Percentiles rank a stretch among this genome's conserved stretches.
Conservation (phyloP, 2,113 vertebrate genomes). For the Charina bottae region DNA sequence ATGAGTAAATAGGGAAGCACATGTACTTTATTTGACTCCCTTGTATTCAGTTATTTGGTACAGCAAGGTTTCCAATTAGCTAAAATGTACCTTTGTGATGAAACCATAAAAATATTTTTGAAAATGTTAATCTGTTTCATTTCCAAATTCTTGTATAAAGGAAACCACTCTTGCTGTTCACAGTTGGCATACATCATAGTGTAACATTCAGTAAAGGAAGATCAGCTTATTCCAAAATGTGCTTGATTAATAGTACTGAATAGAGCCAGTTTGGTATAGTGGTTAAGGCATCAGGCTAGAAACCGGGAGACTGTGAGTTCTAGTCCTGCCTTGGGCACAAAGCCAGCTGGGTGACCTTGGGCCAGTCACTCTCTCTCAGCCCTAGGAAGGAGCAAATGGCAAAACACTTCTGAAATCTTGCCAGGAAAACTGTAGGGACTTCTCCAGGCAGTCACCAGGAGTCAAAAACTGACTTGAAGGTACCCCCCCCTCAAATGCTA, state of each 20-base stretch:
- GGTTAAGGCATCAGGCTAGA: too few relatives aligned
- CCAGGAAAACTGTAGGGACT: neutral
- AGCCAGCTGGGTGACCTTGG: too few relatives aligned
- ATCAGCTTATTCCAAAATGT: neutral
- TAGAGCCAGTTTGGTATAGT: too few relatives aligned
- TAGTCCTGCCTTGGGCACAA: too few relatives aligned
- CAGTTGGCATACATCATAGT: neutral
- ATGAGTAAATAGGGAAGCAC: neutral
- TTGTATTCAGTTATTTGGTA: neutral
- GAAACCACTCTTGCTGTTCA: neutral
- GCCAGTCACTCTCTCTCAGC: too few relatives aligned
- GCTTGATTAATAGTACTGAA: too few relatives aligned
- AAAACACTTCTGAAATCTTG: neutral
- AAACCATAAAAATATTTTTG: constrained; percentile 1
- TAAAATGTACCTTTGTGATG: neutral
- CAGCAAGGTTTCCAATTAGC: neutral
- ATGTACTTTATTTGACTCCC: neutral
- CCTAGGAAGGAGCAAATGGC: too few relatives aligned
- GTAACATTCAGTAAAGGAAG: neutral
- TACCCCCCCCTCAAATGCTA: neutral
- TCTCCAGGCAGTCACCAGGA: neutral
- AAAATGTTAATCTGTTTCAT: constrained; percentile 1
- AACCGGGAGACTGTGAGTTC: too few relatives aligned
- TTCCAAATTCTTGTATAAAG: neutral
- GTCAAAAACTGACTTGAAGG: neutral